phyloP scores from a whole-genome alignment of 1,140 invertebrate species.

The Sycobia sp. region DNA sequence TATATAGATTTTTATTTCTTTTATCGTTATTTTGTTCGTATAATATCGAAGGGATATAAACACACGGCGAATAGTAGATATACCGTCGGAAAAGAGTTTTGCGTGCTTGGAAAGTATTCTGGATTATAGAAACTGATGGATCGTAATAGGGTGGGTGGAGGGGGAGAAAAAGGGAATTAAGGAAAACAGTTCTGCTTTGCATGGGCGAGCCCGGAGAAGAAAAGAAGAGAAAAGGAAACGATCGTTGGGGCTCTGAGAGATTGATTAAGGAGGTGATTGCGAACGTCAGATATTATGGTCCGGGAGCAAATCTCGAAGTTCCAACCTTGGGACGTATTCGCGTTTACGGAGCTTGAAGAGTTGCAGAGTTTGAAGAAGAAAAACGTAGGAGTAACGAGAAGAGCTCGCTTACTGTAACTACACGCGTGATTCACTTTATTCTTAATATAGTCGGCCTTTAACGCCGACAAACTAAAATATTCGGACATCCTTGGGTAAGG shows the following conservation, averaged over 20 bases:
- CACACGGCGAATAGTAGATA: slow-evolving; percentile 29
- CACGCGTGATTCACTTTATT: too few relatives aligned
- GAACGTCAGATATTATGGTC: slow-evolving; percentile 43
- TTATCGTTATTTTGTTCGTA: slow-evolving; percentile 16
- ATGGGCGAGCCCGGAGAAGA: slow-evolving; percentile 36
- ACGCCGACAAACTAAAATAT: slow-evolving; percentile 14
- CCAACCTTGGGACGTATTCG: background rate
- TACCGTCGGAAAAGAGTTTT: slow-evolving; percentile 14
- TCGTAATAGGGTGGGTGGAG: too few relatives aligned
- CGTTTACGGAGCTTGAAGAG: background rate
- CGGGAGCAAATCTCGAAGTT: slow-evolving; percentile 51
- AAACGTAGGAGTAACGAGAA: too few relatives aligned
- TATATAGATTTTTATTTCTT: background rate
- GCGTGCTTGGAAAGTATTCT: background rate
- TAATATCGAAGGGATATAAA: slow-evolving; percentile 29
- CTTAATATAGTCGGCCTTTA: too few relatives aligned
- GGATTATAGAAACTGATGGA: slow-evolving; percentile 16
- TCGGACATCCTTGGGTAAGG: slow-evolving; percentile 34
- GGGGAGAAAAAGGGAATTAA: background rate
- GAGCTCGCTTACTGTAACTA: too few relatives aligned
- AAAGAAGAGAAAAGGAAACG: slow-evolving; percentile 35
- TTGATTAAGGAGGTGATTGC: slow-evolving; percentile 43
- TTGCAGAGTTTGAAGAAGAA: background rate
- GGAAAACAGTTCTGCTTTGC: slow-evolving; percentile 15
- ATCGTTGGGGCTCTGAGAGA: slow-evolving; percentile 14